These are phyloP conservation scores for Echinarachnius parma DNA, from an alignment of 53 echinoderm and acorn worm species.

Conservation along the genomic window DNA sequence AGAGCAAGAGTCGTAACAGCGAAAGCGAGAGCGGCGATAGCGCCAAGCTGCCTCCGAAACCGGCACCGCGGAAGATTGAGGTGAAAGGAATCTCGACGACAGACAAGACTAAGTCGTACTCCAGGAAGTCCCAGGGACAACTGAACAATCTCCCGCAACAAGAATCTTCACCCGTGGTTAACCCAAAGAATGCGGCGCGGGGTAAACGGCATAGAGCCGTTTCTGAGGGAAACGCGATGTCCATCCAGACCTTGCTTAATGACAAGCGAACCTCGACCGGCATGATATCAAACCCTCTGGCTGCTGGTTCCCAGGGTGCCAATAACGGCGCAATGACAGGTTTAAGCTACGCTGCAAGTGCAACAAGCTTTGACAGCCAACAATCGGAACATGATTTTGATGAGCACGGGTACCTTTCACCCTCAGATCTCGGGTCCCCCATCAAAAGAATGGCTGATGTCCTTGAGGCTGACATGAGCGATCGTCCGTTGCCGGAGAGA, in stretches of 20 bases:
- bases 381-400: conserved; percentile 5
- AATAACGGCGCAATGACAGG: background rate
- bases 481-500: conserved; percentile 26
- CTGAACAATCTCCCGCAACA: conserved; percentile 12
- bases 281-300: conserved; percentile 30
- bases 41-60: background rate
- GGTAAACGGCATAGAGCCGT: conserved; percentile 27
- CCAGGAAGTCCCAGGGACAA: conserved; percentile 18
- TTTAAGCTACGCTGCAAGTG: too few species aligned
- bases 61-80: background rate
- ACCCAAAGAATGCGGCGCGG: background rate
- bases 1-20: conserved; percentile 17
- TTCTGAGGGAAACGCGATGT: conserved; percentile 13
- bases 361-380: background rate
- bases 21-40: conserved; percentile 11
- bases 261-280: conserved; percentile 14
- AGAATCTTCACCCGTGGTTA: background rate
- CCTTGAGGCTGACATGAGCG: conserved; percentile 27
- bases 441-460: conserved; percentile 10
- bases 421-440: conserved; percentile 28
- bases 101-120: conserved; percentile 40
- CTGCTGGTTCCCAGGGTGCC: background rate
- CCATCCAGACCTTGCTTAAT: conserved; percentile 23
- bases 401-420: conserved; percentile 32
- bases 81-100: conserved; percentile 33